Evolutionary conservation across 2,797 vertebrate species (phyloP), one percentile per base, ranked within the genome.

Genomic region (Aratinga solstitialis): DNA sequence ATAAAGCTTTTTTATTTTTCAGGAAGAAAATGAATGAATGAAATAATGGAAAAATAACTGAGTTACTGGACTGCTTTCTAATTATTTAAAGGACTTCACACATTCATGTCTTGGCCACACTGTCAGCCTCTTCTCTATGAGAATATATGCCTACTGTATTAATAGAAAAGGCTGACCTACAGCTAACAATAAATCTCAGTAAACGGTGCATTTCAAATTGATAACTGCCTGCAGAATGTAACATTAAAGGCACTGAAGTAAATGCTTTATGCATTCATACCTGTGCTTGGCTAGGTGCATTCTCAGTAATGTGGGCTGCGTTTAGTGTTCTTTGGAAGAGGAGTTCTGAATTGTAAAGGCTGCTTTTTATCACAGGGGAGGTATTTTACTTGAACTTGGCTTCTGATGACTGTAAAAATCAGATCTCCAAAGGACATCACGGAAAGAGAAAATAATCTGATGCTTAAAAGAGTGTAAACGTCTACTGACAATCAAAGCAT

Each of bases 391-490:
- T 84, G 63, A 89, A 78, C 50, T 26, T 88, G 73, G 19, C 27
- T 91, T 89, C 58, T 93, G 75, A n/a, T 65, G 34, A 87, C 80
- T 77, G 11, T 83, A 87, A 83, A 95, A 95, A 91, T 88, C 43
- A 94, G 23, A 87, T 95, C 43, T 71, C 68, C 72, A 68, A 89
- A 63, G 30, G 17, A 14, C 32, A 89, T 75, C 20, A 73, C 53
- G 95, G 78, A 90, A 93, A 83, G 40, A 74, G 30, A 87, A 96
- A 96, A 93, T 91, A 94, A 87, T 92, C 50, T 95, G 23, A 89
- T 89, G 38, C 29, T 90, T 83, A 92, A 93, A 14, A 27, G 45
- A 81, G 51, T 94, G 76, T 83, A 62, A 90, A 90, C 87, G 48
- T 87, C 51, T 79, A 38, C 29, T 42, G 51, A 87, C 47, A 90